Evolutionary conservation across 2,113 vertebrate genomes (phyloP), one percentile per base, ranked within the genome.

Genomic region (Albula goreensis): DNA sequence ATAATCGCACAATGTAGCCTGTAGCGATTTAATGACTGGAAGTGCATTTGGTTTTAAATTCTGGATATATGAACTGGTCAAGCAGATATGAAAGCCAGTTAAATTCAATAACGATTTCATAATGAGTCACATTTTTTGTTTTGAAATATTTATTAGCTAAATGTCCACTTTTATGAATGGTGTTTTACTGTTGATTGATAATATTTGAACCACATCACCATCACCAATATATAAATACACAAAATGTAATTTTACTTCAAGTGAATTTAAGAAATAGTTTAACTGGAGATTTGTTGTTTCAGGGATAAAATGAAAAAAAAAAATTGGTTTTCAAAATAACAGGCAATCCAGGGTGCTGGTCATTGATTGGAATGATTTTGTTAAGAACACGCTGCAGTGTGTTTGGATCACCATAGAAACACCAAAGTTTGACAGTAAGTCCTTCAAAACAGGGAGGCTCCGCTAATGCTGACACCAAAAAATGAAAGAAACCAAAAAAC

Each of bases 251-350:
- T 74, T 79, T 17, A 49, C 4, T 49, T 49, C 13, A 79, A 79
- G 50, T 79, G 78, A 78, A 85, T 85, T 77, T 80, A 48, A 85
- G 12, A 31, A 57, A 48, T 41, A 82, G 50, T 80, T 82, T 86
- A 81, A 86, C 85, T 10, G 63, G 80, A 82, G 49, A 48, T 63
- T 86, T 31, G 79, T 81, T 81, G 83, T 77, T 86, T 82, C 51
- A 52, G 85, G 85, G 60, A 82, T 86, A 77, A 81, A 66, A 22
- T 22, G 60, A 66, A 66, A 19, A 80, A 81, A 81, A 48, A 19
- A 86, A 60, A 74, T 3, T 77, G 31, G 50, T 10, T 53, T 86
- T 50, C 41, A 80, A 86, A 57, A 81, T 86, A 82, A 60, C 80
- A 53, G 80, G 52, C 78, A 79, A 41, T 22, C 22, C 17, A 15